Conservation (phyloP, 2,888 invertebrate species). For the Clepsis dumicolana region DNA sequence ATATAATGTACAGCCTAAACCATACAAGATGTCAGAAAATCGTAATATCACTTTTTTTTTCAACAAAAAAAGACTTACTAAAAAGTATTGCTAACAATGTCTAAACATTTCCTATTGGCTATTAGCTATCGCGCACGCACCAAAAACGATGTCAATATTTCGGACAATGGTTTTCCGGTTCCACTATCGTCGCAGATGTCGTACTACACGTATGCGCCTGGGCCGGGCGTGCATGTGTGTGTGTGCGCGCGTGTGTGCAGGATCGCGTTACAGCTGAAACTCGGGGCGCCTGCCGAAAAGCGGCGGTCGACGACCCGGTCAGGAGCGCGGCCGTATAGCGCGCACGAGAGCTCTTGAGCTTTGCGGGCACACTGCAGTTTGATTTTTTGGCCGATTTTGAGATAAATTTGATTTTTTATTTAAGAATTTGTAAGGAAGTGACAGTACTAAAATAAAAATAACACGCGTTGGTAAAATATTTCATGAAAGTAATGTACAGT, state of each 20-base stretch:
- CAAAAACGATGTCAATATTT: conserved; percentile 56
- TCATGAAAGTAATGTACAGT: too few species aligned
- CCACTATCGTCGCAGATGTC: conserved; percentile 45
- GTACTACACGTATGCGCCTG: conserved; percentile 48
- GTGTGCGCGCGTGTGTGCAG: conserved; percentile 64
- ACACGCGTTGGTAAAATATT: too few species aligned
- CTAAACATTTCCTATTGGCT: not conserved
- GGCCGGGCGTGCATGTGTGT: conserved; percentile 46
- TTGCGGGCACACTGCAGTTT: conserved; percentile 44
- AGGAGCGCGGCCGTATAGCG: conserved; percentile 75
- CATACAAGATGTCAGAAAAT: too few species aligned
- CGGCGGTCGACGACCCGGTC: conserved; percentile 80
- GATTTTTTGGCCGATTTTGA: too few species aligned
- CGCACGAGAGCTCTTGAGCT: conserved; percentile 57
- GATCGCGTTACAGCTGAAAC: conserved; percentile 85
- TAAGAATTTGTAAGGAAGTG: too few species aligned
- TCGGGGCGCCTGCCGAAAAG: conserved; percentile 84
- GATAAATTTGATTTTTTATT: too few species aligned
- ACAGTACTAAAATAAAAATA: too few species aligned
- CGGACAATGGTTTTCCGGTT: conserved; percentile 65
- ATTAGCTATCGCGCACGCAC: not conserved
- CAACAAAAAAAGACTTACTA: too few species aligned
- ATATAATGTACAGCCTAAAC: too few species aligned
- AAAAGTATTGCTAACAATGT: not conserved
- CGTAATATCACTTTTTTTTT: too few species aligned